Percentiles rank a stretch among this genome's conserved stretches.
Evolutionary conservation across 1,140 invertebrate genomes (phyloP).

Genomic region (Drosophila setifemur): DNA sequence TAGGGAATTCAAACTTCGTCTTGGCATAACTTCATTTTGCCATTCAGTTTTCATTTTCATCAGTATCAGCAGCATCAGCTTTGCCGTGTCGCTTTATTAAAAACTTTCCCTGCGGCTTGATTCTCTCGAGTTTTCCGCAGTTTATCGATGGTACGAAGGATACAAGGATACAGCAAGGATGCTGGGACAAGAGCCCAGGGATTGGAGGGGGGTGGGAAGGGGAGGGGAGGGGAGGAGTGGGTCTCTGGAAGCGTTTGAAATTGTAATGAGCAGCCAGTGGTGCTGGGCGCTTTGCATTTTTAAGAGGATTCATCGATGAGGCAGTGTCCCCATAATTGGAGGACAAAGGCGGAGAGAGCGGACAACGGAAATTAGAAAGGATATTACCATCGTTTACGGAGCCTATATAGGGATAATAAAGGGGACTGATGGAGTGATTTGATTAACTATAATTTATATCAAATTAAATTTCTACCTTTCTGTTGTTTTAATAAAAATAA

Average conservation of each 20-base stretch:
- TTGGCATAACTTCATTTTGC: too few relatives aligned
- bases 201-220: not conserved
- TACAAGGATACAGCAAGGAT: too few relatives aligned
- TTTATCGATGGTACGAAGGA: constrained; percentile 17
- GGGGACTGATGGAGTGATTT: too few relatives aligned
- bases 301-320: constrained; percentile 12
- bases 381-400: too few relatives aligned
- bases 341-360: not conserved
- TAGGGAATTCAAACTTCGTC: too few relatives aligned
- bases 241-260: not conserved
- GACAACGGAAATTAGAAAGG: not conserved
- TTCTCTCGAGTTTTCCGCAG: constrained; percentile 18
- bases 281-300: not conserved
- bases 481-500: too few relatives aligned
- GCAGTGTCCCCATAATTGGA: constrained; percentile 17
- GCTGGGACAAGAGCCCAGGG: not conserved
- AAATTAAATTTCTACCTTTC: too few relatives aligned
- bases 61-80: constrained; percentile 1
- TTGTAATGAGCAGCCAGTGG: constrained; percentile 24
- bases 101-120: constrained; percentile 30
- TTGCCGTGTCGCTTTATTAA: constrained; percentile 31
- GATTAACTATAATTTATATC: too few relatives aligned
- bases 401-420: too few relatives aligned
- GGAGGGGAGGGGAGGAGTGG: not conserved
- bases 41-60: constrained; percentile 1